Evolutionary conservation across 2,113 vertebrate genomes (phyloP), one percentile per base, ranked within the genome.

Genomic region (Gila orcuttii): DNA sequence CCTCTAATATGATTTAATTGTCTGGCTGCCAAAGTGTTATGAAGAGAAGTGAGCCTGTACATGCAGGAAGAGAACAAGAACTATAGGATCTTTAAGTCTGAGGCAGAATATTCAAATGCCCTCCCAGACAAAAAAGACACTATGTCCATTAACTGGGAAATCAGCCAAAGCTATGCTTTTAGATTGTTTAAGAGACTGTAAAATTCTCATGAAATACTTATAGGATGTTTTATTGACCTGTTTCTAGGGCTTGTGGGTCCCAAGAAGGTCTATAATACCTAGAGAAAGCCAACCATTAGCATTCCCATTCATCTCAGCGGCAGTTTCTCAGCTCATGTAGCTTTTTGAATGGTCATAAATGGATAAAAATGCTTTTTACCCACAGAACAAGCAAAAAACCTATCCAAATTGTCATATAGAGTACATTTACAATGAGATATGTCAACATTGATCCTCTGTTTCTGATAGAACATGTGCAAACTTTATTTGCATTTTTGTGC

Each of bases 181-280:
- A 79, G 23, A 79, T 60, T n/a, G 52, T 79, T 79, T 59, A 60
- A 79, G 31, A 59, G 52, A 8, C 33, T n/a, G 23, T 78, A 85
- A 77, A 79, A 52, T 52, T 42, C 84, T 66, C 60, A 52, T 79
- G 57, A 66, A 69, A 66, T 39, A 47, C 13, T 39, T 31, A 15
- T 68, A 52, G 31, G 19, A 79, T 59, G 52, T 79, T 39, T 79
- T 78, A 68, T 73, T 87, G 82, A 91, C 91, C 90, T 91, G 90
- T 89, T 92, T 75, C 87, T 36, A 71, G 85, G 39, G 81, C 78
- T 85, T 82, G 80, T 36, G 31, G 28, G 15, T 59, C 2, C 6
- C 13, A 47, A 75, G n/a, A 75, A 50, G 23, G 42, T 25, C 23
- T 75, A 75, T 75, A 74, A 75, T 50, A 50, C 11, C 42, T 47